Conservation (phyloP, 2,888 invertebrate genomes). For the Tuta absoluta region DNA sequence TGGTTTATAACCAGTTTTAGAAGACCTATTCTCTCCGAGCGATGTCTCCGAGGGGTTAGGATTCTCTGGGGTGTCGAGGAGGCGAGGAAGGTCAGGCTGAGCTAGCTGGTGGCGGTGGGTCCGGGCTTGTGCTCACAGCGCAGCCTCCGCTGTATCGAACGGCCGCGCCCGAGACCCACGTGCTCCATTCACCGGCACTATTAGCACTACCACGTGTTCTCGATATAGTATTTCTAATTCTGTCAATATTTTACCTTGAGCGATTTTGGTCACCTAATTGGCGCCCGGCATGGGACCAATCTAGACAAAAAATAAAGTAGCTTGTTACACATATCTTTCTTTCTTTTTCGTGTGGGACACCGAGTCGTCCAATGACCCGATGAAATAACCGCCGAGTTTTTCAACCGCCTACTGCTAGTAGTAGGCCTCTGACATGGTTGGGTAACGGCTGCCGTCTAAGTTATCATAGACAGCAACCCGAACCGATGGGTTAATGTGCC, state of each 20-base stretch:
- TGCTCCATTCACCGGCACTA: constrained; percentile 63
- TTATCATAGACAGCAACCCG: too few species aligned
- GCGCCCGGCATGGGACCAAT: neutral
- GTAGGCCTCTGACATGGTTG: too few species aligned
- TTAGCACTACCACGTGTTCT: constrained; percentile 29
- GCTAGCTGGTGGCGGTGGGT: constrained; percentile 47
- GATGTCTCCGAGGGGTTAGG: too few species aligned
- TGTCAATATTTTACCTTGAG: neutral
- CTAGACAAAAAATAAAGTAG: neutral
- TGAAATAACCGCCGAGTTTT: too few species aligned
- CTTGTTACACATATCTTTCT: too few species aligned
- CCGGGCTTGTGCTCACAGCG: constrained; percentile 60
- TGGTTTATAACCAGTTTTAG: neutral
- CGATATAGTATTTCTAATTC: neutral
- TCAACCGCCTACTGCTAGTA: too few species aligned
- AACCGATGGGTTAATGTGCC: too few species aligned
- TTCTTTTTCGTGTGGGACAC: too few species aligned
- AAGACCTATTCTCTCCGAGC: constrained; percentile 3
- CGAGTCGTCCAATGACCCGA: too few species aligned
- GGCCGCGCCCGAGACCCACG: constrained; percentile 65
- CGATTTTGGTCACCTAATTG: neutral
- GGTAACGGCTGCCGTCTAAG: too few species aligned
- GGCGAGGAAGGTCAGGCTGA: constrained; percentile 51
- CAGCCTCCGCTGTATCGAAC: constrained; percentile 72
- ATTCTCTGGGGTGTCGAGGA: neutral